Evolutionary conservation across 2,113 vertebrate species (phyloP).

Genomic region (Oceanites oceanicus): DNA sequence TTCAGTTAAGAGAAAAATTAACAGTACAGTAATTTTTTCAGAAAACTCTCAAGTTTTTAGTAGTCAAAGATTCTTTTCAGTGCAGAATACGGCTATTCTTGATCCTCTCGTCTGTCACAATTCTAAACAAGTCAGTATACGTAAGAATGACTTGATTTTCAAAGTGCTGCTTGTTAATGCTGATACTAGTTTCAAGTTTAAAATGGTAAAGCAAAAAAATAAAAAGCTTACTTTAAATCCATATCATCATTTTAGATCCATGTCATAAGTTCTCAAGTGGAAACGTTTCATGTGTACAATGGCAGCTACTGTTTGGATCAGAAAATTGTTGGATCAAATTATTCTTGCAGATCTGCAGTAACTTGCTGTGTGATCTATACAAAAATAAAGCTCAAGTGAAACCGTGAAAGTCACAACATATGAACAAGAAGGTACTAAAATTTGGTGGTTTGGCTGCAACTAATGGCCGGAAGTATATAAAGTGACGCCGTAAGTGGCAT

Average conservation of each 20-base stretch:
- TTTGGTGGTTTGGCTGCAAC: background rate
- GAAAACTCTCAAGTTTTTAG: background rate
- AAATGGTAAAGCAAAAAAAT: background rate
- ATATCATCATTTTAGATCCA: background rate
- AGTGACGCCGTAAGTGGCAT: background rate
- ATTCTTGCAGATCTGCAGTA: background rate
- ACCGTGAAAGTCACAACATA: background rate
- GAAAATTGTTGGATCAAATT: background rate
- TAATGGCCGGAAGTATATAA: background rate
- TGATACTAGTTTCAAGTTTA: background rate
- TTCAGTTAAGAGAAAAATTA: background rate
- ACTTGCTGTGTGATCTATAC: background rate
- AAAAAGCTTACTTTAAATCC: background rate
- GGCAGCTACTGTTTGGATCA: background rate
- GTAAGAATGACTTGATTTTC: background rate
- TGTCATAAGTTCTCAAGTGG: background rate
- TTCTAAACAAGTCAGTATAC: background rate
- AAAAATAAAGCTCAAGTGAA: background rate
- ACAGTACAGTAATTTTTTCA: background rate
- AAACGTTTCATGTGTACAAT: background rate
- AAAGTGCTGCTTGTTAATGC: background rate
- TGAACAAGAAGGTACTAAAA: background rate
- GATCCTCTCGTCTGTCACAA: background rate
- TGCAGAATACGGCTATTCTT: background rate
- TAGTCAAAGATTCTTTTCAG: background rate